These are phyloP conservation scores for Rutpela maculata DNA, from an alignment of 2,888 invertebrate genomes.

Conservation along the genomic window DNA sequence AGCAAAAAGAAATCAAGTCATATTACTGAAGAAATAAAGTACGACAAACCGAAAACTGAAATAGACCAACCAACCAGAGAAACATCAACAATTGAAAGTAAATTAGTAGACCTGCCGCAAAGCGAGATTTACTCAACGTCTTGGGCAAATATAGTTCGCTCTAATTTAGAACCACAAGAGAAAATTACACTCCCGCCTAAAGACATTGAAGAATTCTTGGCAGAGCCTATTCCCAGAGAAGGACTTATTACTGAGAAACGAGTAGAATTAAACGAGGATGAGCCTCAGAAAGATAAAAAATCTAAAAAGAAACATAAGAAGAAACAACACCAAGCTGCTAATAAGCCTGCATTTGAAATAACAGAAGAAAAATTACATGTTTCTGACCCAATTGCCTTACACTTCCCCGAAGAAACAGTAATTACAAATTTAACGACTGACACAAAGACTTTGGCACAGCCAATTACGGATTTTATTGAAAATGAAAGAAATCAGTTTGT, in stretches of 20 bases:
- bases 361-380: constrained; percentile 34
- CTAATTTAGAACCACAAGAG: constrained; percentile 40
- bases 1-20: constrained; percentile 29
- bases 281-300: constrained; percentile 44
- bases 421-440: not conserved
- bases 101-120: not conserved
- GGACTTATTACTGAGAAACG: constrained; percentile 10
- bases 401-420: not conserved
- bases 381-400: not conserved
- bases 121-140: constrained; percentile 28
- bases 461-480: not conserved
- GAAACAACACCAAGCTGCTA: constrained; percentile 24
- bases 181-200: not conserved
- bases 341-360: constrained; percentile 27
- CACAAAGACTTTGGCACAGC: not conserved
- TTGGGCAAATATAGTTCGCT: constrained; percentile 50
- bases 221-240: constrained; percentile 1
- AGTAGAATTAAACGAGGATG: constrained; percentile 21
- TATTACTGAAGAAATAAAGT: not conserved
- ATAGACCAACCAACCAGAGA: not conserved
- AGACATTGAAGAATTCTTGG: constrained; percentile 14
- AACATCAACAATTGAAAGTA: constrained; percentile 8
- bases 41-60: not conserved
- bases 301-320: constrained; percentile 49
- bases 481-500: not conserved